Evolutionary conservation across 2,888 invertebrate genomes (phyloP).

Genomic region (Aspidiotus rigidus): DNA sequence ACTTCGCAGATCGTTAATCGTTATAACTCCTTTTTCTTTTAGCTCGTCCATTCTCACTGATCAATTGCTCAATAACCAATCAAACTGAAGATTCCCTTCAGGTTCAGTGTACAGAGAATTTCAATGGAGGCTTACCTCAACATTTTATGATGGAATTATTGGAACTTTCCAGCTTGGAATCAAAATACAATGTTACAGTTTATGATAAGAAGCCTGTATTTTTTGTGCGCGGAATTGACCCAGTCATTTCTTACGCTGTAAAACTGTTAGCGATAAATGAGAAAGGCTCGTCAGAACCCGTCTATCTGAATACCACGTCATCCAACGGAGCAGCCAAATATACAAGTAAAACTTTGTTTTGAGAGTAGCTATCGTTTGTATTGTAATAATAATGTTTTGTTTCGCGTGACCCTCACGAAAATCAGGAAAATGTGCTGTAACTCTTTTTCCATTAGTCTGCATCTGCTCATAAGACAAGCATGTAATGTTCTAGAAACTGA

Average conservation of each 20-base stretch:
- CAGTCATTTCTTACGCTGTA: slow-evolving; percentile 66
- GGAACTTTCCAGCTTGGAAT: slow-evolving; percentile 57
- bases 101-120: slow-evolving; percentile 78
- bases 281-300: slow-evolving; percentile 75
- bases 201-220: slow-evolving; percentile 57
- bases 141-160: slow-evolving; percentile 72
- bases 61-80: slow-evolving; percentile 81
- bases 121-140: slow-evolving; percentile 80
- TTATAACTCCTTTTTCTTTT: slow-evolving; percentile 37
- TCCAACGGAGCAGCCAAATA: slow-evolving; percentile 78
- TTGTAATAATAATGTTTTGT: too few relatives aligned
- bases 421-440: too few relatives aligned
- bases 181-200: slow-evolving; percentile 55
- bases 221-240: slow-evolving; percentile 56
- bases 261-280: slow-evolving; percentile 78
- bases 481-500: too few relatives aligned
- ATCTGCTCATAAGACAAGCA: too few relatives aligned
- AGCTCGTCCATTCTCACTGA: slow-evolving; percentile 80
- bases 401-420: too few relatives aligned
- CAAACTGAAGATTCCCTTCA: slow-evolving; percentile 71
- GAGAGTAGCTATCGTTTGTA: too few relatives aligned
- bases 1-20: too few relatives aligned
- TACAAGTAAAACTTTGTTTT: slow-evolving; percentile 55
- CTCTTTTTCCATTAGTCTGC: too few relatives aligned
- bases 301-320: slow-evolving; percentile 72